Evolutionary conservation across 2,888 invertebrate species (phyloP).

Genomic region (Phasia obesa): DNA sequence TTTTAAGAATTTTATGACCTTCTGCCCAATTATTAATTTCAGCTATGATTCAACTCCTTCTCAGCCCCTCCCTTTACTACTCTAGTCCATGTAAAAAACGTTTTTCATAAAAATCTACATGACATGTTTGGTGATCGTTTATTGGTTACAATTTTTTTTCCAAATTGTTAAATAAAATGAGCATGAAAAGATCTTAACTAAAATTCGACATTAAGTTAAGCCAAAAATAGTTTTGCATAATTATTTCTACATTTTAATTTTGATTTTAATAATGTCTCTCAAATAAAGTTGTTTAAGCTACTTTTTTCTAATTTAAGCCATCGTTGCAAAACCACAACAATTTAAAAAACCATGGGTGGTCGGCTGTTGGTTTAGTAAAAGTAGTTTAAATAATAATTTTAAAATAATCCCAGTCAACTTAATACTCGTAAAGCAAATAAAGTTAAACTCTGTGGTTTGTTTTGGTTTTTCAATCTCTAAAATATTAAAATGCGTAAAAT

Average conservation of each 20-base stretch:
- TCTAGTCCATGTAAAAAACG: no score
- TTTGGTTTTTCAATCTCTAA: conserved; percentile 43
- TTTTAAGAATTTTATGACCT: no score
- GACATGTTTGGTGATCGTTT: conserved; percentile 59
- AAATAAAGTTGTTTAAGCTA: conserved; percentile 12
- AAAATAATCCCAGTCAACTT: conserved; percentile 43
- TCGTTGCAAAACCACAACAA: conserved; percentile 68
- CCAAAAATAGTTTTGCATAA: conserved; percentile 54
- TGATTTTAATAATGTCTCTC: conserved; percentile 40
- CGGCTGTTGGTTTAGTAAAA: conserved; percentile 44
- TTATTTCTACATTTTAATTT: conserved; percentile 48
- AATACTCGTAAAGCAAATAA: conserved; percentile 61
- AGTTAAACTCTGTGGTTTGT: conserved; percentile 57
- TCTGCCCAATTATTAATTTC: no score
- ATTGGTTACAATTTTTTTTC: conserved; percentile 41
- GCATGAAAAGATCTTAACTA: background rate
- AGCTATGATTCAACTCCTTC: no score
- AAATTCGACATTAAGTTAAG: conserved; percentile 49
- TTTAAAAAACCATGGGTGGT: conserved; percentile 69
- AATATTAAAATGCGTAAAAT: conserved; percentile 68
- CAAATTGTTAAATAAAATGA: conserved; percentile 42
- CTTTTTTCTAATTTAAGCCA: conserved; percentile 29
- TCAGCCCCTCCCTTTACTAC: no score
- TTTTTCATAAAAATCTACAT: conserved; percentile 23
- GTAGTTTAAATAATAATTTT: conserved; percentile 30